Conservation (phyloP, 2,113 vertebrate species). For the Parotia lawesii region DNA sequence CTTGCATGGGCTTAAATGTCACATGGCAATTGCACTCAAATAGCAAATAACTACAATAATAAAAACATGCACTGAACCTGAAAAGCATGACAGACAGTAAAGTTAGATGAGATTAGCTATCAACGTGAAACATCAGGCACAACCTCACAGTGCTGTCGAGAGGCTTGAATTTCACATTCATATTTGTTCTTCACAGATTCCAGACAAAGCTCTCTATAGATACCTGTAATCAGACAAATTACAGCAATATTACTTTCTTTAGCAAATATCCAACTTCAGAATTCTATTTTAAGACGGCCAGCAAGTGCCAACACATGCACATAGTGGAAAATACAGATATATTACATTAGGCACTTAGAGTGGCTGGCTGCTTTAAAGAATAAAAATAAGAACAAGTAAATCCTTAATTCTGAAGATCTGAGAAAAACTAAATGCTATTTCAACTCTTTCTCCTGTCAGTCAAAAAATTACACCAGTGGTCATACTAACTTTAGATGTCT, state of each 20-base stretch:
- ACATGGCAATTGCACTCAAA: background rate
- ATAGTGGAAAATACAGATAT: background rate
- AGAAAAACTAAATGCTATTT: background rate
- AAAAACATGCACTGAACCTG: background rate
- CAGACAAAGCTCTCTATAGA: constrained; percentile 93
- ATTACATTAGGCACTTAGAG: background rate
- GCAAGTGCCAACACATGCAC: background rate
- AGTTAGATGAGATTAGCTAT: constrained; percentile 27
- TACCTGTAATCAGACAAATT: constrained; percentile 80
- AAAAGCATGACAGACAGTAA: background rate
- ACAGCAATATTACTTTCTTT: background rate
- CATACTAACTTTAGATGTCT: background rate
- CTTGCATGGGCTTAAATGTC: background rate
- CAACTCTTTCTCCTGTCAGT: background rate
- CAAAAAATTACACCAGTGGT: background rate
- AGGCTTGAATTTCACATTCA: constrained; percentile 96
- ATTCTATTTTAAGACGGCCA: background rate
- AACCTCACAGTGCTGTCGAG: constrained; percentile 96
- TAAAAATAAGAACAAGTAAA: background rate
- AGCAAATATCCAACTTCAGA: background rate
- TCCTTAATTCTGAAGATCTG: background rate
- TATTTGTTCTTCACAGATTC: constrained; percentile 98
- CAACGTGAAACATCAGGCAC: constrained; percentile 38
- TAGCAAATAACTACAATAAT: background rate
- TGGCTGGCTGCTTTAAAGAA: background rate